These are phyloP conservation scores for Calliopum simillimum DNA, from an alignment of 2,888 invertebrate species.

Conservation along the genomic window DNA sequence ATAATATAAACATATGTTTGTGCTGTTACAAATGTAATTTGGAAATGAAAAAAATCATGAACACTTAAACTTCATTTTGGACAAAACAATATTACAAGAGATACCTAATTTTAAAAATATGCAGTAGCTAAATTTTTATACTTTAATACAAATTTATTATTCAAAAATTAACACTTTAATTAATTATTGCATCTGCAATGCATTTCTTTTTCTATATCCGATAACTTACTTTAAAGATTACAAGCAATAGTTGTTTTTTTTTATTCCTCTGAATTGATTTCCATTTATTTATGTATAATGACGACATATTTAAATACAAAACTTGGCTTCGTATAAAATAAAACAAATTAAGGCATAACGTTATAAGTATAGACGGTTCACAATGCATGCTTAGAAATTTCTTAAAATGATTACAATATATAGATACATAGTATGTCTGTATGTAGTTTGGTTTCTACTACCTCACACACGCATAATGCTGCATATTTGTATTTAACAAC, in stretches of 20 bases:
- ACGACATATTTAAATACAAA: neutral
- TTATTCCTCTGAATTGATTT: neutral
- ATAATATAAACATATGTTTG: constrained; percentile 7
- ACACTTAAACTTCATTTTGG: neutral
- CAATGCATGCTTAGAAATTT: neutral
- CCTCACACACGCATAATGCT: too few relatives aligned
- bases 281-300: neutral
- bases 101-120: too few relatives aligned
- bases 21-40: constrained; percentile 6
- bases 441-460: too few relatives aligned
- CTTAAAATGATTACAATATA: too few relatives aligned
- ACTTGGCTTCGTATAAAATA: constrained; percentile 8
- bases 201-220: neutral
- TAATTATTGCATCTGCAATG: too few relatives aligned
- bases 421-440: too few relatives aligned
- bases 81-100: neutral
- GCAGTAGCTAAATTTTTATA: too few relatives aligned
- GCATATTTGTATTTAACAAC: too few relatives aligned
- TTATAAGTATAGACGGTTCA: constrained; percentile 11
- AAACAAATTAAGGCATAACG: constrained; percentile 21
- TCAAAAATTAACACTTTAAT: too few relatives aligned
- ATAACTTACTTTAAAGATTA: neutral
- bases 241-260: neutral
- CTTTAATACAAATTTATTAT: too few relatives aligned
- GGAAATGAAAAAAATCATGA: constrained; percentile 23